Evolutionary conservation across 1,140 invertebrate species (phyloP).

Genomic region (Diabrotica undecimpunctata): DNA sequence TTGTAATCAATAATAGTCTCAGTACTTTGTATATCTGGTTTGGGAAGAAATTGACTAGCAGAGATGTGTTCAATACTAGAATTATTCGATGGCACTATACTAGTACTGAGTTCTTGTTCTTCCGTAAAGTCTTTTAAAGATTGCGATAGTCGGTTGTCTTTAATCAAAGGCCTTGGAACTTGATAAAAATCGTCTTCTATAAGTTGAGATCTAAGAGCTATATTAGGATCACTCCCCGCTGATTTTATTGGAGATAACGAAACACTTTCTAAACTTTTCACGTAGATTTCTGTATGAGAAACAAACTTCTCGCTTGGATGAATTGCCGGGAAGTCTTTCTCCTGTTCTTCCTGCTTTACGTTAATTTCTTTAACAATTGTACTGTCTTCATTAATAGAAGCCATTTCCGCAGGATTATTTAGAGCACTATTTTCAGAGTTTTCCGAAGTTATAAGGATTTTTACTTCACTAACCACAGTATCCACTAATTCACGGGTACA

Average conservation of each 20-base stretch:
- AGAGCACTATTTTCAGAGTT: not conserved
- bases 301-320: slow-evolving; percentile 27
- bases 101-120: slow-evolving; percentile 30
- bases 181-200: slow-evolving; percentile 43
- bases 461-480: slow-evolving; percentile 29
- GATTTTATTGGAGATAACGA: slow-evolving; percentile 33
- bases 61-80: slow-evolving; percentile 45
- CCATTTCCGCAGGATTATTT: not conserved
- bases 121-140: slow-evolving; percentile 42
- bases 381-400: not conserved
- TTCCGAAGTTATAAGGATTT: slow-evolving; percentile 28
- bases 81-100: slow-evolving; percentile 16
- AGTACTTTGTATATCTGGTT: slow-evolving; percentile 9
- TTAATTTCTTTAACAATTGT: not conserved
- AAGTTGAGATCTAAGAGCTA: slow-evolving; percentile 23
- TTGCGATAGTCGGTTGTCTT: slow-evolving; percentile 36
- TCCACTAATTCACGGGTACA: slow-evolving; percentile 15
- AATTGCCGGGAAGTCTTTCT: slow-evolving; percentile 17
- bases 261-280: slow-evolving; percentile 19
- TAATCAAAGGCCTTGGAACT: slow-evolving; percentile 36
- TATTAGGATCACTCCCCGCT: slow-evolving; percentile 42
- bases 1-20: slow-evolving; percentile 4
- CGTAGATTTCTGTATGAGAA: slow-evolving; percentile 26
- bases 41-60: slow-evolving; percentile 34
- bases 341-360: not conserved